Evolutionary conservation across 2,888 invertebrate species (phyloP).

Genomic region (Operophtera brumata): DNA sequence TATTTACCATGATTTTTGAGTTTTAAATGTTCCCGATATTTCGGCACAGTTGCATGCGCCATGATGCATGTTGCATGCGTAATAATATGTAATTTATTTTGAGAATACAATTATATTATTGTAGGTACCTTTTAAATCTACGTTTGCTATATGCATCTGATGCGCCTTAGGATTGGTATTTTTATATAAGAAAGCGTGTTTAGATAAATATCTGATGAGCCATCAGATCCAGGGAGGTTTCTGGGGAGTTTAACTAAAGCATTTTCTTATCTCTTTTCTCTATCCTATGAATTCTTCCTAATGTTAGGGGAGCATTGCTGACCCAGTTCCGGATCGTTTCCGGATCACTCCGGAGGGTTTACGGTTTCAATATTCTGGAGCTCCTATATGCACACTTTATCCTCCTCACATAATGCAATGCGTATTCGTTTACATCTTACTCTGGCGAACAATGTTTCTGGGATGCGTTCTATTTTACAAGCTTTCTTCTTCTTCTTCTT

Average conservation of each 20-base stretch:
- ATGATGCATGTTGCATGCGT: no score
- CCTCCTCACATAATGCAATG: slow-evolving; percentile 45
- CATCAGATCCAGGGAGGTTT: slow-evolving; percentile 23
- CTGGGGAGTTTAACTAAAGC: slow-evolving; percentile 31
- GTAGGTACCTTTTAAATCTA: neutral
- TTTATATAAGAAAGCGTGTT: slow-evolving; percentile 13
- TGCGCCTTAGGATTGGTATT: neutral
- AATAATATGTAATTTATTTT: no score
- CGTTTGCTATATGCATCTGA: neutral
- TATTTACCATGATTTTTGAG: no score
- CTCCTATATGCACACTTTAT: slow-evolving; percentile 47
- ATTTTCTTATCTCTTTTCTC: slow-evolving; percentile 37
- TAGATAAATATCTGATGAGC: slow-evolving; percentile 35
- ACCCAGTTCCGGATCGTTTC: slow-evolving; percentile 64
- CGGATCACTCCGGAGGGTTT: slow-evolving; percentile 68
- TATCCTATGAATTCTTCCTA: slow-evolving; percentile 55
- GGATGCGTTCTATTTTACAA: slow-evolving; percentile 56
- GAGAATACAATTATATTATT: no score
- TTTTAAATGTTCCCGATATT: no score
- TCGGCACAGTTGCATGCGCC: no score
- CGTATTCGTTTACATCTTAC: slow-evolving; percentile 22
- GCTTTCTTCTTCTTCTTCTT: no score
- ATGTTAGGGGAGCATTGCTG: slow-evolving; percentile 57
- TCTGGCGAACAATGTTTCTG: slow-evolving; percentile 39
- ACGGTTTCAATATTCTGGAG: slow-evolving; percentile 72